Evolutionary conservation across 2,113 vertebrate genomes (phyloP), one percentile per base, ranked within the genome.

Genomic region (Eurypyga helias): DNA sequence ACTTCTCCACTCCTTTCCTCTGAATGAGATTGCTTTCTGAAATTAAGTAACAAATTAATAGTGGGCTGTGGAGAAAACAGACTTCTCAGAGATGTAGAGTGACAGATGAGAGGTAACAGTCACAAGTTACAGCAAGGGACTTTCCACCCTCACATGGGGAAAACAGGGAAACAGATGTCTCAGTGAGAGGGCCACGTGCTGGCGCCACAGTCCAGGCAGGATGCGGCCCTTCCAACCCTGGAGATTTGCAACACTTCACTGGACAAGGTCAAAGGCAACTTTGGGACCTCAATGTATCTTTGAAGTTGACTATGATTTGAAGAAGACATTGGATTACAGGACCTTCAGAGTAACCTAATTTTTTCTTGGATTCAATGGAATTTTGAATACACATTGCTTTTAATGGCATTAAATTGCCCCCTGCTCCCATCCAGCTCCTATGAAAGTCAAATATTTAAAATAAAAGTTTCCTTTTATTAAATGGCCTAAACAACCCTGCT

Each of bases 11-110:
- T 43, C 13, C 33, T 77, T 81, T 64, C 49, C n/a, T 21, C 31
- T 34, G 70, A 82, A 45, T 17, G 46, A 73, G 65, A 78, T 16
- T 4, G 3, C 2, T 87, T 45, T 66, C 51, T 78, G 41, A 93
- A 75, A 62, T 24, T 6, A 20, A n/a, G 38, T 62, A 65, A 24
- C 26, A 62, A 34, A 70, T 43, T 26, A 31, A 13, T 28, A 46
- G 36, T 43, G 26, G 28, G 17, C 33, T 34, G 26, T 10, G 15
- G 34, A 66, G 65, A 34, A 84, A 46, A 73, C 17, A 43, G 62
- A 17, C 13, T 78, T 87, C 8, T 38, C 13, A 33, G 55, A 83
- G 7, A 21, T 2, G 6, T 61, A 18, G 1, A 0, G 1, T 17
- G 62, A 49, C 3, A 33, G 17, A 54, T 5, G 64, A 41, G 36